Base-by-base conservation (phyloP, 2,888 invertebrate species). In the Limnephilus auricula region DNA sequence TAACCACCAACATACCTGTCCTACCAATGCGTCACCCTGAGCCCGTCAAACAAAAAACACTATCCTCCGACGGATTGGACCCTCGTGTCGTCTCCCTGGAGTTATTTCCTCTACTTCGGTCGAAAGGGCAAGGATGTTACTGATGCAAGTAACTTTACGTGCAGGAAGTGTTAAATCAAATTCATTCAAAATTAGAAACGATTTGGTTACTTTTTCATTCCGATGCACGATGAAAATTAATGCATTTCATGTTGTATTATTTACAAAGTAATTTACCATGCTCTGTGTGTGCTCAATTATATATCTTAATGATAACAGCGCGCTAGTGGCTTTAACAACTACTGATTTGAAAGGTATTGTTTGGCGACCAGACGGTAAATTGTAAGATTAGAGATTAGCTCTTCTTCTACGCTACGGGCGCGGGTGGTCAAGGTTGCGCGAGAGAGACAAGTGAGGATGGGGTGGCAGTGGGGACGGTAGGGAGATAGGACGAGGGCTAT, bases 1-100 rank as follows among this genome's bases (percentile, higher is more conserved):
- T 88, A 88, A 88, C 87, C 34, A 91, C 86, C 86, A 90, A 79
- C 87, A 88, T 82, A 91, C 84, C 84, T 89, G 86, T 87, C 86
- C 80, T 87, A 90, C 85, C 90, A 90, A 90, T 87, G 78, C 87
- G 87, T 88, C 87, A 31, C 79, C 31, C 45, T 45, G 65, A 86
- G 87, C 34, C 30, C 65, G 50, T 30, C 40, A 18, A 50, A 45
- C 86, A 50, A 50, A 30, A 32, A 30, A 5, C n/a, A 32, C 50
- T 32, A 50, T 40, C 40, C 84, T 12, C n/a, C 13, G 37, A 30
- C 10, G 79, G 10, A 30, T 30, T 5, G 18, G 25, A 25, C 31
- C 31, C n/a, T 30, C n/a, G 5, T 0, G 6, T 79, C 79, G 79
- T 25, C 25, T 30, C 79, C 6, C 79, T 79, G 79, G 79, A n/a